Base-by-base conservation (phyloP, 1,140 invertebrate genomes). In the Lanistes nyassanus region DNA sequence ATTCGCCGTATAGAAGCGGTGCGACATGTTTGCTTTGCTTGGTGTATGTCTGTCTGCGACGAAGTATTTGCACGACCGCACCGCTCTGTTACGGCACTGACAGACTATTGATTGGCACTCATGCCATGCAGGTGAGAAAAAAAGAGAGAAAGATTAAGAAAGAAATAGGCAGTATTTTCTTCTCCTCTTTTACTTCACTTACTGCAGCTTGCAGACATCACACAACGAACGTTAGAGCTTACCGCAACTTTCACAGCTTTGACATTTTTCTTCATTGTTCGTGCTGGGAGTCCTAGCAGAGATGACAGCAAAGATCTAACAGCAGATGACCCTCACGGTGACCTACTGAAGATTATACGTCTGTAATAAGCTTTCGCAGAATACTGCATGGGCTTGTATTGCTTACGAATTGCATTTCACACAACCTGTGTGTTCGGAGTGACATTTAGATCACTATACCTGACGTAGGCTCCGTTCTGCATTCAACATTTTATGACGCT, bases 101-200 rank as follows among this genome's bases (percentile, higher is more conserved):
- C 66, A 6, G 39, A 51, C 26, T 68, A 51, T 26, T 29, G 19
- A 39, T 26, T 23, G 13, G 4, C 3, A 39, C 23, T 31, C 42
- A 29, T n/a, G 66, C 19, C 39, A 13, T 26, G 66, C 11, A 5
- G 42, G 29, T 13, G n/a, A 75, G 42, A 74, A 37, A 74, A n/a
- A 66, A 26, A 74, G 36, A 51, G 62, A 74, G n/a, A 7, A 9
- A 13, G 42, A 62, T 9, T 16, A 1, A 60, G 53, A 68, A 53
- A 76, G 55, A 70, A 34, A 76, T 53, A 76, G 29, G 51, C 42
- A 19, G 11, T 29, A 23, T 3, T 29, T 21, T 11, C 2, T 3
- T 4, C 47, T 47, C 13, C 19, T 23, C 55, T 36, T 26, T 11
- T 34, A 56, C 0, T 60, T 6, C 23, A n/a, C 5, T 58, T 56